A percentile compares a stretch with the other conserved stretches of the same genome.
Conservation (phyloP, 2,113 vertebrate genomes). For the Rhodinocichla rosea region DNA sequence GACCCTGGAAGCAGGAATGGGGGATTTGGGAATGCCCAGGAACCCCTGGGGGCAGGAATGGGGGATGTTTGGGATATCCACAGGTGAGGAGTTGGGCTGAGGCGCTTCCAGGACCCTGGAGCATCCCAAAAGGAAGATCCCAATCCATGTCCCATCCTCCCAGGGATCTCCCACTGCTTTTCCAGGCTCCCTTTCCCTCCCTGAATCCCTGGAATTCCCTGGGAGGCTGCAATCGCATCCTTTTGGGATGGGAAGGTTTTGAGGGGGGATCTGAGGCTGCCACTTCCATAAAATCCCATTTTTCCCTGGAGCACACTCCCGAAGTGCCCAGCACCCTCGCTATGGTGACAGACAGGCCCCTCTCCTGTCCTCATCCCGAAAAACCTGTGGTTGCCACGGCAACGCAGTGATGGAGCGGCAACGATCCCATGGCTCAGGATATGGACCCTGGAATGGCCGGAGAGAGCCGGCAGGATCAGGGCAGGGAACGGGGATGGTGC, state of each 20-base stretch:
- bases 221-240: too few species aligned
- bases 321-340: background rate
- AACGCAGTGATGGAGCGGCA: background rate
- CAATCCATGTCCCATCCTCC: background rate
- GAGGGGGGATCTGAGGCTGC: too few species aligned
- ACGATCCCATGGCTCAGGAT: background rate
- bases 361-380: background rate
- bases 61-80: background rate
- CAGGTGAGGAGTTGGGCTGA: too few species aligned
- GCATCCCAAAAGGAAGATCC: background rate
- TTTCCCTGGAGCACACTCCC: background rate
- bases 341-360: constrained; percentile 50
- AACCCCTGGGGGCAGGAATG: background rate
- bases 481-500: constrained; percentile 57
- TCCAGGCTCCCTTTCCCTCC: too few species aligned
- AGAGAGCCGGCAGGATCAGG: constrained; percentile 23
- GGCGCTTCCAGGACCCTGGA: too few species aligned
- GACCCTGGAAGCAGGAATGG: too few species aligned
- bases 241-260: background rate
- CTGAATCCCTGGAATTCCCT: background rate
- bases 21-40: background rate
- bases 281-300: background rate
- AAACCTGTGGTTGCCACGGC: background rate
- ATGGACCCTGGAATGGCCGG: constrained; percentile 40
- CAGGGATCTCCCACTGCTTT: too few species aligned